Conservation (phyloP, 2,888 invertebrate species). For the Halictus quadricinctus region DNA sequence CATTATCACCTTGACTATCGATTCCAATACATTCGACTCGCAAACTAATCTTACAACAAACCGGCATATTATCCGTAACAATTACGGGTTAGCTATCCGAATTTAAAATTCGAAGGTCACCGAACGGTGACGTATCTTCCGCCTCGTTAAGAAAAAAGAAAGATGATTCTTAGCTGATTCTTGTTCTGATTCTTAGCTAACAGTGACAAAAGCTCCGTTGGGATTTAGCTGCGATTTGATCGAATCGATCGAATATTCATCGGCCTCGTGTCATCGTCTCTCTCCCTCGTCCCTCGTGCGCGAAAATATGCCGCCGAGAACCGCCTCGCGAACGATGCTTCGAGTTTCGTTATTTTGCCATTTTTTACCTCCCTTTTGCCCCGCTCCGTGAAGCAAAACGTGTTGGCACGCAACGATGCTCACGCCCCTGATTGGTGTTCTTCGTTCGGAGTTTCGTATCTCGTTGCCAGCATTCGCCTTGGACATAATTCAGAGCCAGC, state of each 20-base stretch:
- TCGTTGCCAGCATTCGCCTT: slow-evolving; percentile 58
- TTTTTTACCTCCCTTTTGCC: slow-evolving; percentile 68
- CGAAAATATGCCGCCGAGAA: slow-evolving; percentile 64
- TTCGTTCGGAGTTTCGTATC: slow-evolving; percentile 62
- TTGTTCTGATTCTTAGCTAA: neutral
- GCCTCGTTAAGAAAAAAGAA: neutral
- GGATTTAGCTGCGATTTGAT: neutral
- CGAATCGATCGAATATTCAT: slow-evolving; percentile 7
- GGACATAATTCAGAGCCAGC: slow-evolving; percentile 49
- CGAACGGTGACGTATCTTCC: neutral
- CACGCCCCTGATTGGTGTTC: slow-evolving; percentile 75
- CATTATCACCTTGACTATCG: slow-evolving; percentile 48
- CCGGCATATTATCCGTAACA: neutral
- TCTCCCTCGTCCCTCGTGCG: slow-evolving; percentile 26
- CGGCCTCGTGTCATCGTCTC: slow-evolving; percentile 23
- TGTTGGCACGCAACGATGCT: slow-evolving; percentile 77
- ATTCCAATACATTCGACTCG: neutral
- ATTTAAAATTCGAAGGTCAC: neutral
- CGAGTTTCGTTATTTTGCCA: slow-evolving; percentile 70
- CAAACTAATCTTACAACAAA: neutral
- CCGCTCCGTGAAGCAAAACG: slow-evolving; percentile 74
- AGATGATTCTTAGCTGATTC: neutral
- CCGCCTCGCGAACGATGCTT: slow-evolving; percentile 63
- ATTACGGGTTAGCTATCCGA: neutral
- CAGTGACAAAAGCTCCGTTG: neutral